phyloP scores from a whole-genome alignment of 2,797 vertebrate species.

The Arvicola amphibius region DNA sequence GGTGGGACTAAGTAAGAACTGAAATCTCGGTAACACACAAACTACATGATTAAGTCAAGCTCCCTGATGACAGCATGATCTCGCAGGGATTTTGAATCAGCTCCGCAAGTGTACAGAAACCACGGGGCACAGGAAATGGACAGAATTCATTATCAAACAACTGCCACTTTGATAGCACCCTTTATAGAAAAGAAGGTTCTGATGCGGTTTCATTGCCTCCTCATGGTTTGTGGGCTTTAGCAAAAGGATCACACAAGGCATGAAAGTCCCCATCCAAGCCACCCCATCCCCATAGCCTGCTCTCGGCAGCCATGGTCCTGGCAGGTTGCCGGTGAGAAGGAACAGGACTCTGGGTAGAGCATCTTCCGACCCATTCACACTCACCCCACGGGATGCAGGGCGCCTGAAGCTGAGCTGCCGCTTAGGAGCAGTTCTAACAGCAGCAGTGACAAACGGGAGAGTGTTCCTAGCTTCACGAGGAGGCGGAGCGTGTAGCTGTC shows the following conservation, averaged over 20 bases:
- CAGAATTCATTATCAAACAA: background rate
- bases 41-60: background rate
- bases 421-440: background rate
- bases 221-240: background rate
- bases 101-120: background rate
- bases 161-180: background rate
- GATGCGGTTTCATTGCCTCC: background rate
- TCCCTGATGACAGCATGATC: background rate
- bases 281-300: rapidly evolving
- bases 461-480: rapidly evolving
- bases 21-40: rapidly evolving
- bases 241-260: background rate
- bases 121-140: background rate
- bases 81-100: background rate
- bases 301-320: background rate
- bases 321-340: background rate
- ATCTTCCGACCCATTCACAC: background rate
- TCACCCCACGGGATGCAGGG: background rate
- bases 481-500: rapidly evolving
- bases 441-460: rapidly evolving
- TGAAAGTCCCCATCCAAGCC: rapidly evolving
- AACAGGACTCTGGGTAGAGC: background rate
- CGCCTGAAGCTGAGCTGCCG: background rate
- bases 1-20: background rate
- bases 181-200: background rate